These are phyloP conservation scores for Emys orbicularis DNA, from an alignment of 2,797 vertebrate genomes.

Conservation along the genomic window DNA sequence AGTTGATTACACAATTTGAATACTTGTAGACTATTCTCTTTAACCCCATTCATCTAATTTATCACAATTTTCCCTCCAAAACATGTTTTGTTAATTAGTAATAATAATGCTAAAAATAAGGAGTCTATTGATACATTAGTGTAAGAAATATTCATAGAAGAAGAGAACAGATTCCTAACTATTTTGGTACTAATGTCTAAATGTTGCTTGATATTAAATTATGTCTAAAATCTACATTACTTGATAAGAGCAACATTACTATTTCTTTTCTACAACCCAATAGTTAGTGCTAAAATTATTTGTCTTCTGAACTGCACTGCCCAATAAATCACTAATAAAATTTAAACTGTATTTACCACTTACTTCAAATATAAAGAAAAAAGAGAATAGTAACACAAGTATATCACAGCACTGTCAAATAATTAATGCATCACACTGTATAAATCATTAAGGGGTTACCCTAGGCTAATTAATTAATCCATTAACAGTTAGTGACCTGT, in stretches of 20 bases:
- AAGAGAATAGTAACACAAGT: conserved; percentile 11
- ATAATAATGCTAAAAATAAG: background rate
- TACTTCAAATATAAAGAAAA: background rate
- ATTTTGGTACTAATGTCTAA: background rate
- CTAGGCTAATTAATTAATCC: conserved; percentile 55
- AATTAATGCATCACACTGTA: conserved; percentile 31
- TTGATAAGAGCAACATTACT: background rate
- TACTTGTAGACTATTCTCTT: background rate
- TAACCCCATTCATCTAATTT: background rate
- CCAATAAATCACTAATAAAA: conserved; percentile 17
- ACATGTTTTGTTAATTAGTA: background rate
- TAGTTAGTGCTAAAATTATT: background rate
- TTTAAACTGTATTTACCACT: background rate
- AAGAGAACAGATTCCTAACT: background rate
- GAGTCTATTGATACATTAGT: background rate
- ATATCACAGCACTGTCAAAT: background rate
- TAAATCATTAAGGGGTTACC: conserved; percentile 52
- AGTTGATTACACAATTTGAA: background rate
- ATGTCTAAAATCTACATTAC: background rate
- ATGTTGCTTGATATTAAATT: background rate
- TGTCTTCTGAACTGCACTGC: background rate
- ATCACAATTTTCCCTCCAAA: background rate
- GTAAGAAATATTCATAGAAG: background rate
- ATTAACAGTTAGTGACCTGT: conserved; percentile 61
- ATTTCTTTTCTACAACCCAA: background rate